Conservation (phyloP, 2,113 vertebrate genomes). For the Perca flavescens region DNA sequence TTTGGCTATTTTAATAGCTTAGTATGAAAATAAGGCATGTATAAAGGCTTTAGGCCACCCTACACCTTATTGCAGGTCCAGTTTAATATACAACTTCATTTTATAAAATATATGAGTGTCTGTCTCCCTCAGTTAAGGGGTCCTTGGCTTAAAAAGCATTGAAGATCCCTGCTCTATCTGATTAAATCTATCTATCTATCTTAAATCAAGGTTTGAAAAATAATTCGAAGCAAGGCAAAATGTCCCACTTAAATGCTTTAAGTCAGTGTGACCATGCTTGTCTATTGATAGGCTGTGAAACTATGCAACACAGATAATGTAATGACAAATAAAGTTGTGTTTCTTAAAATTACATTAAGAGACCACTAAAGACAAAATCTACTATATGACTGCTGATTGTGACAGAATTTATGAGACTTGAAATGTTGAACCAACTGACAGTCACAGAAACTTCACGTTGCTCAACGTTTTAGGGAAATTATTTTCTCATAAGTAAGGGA, state of each 20-base stretch:
- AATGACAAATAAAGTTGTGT: background rate
- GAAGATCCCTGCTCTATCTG: too few species aligned
- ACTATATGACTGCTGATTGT: background rate
- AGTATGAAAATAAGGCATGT: too few species aligned
- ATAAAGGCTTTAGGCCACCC: too few species aligned
- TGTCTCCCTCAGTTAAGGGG: too few species aligned
- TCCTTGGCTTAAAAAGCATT: too few species aligned
- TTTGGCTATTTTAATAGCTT: too few species aligned
- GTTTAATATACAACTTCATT: too few species aligned
- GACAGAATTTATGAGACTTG: background rate
- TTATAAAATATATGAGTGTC: too few species aligned
- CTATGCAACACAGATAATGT: background rate
- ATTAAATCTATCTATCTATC: too few species aligned
- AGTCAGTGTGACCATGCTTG: slow-evolving; percentile 29
- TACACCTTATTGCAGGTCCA: too few species aligned
- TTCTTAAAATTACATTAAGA: background rate
- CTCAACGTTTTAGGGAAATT: background rate
- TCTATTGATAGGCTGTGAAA: slow-evolving; percentile 38
- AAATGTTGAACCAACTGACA: background rate
- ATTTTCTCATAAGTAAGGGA: too few species aligned
- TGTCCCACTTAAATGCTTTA: background rate
- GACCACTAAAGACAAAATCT: background rate
- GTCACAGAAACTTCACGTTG: background rate
- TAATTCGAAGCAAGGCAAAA: background rate
- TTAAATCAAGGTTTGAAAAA: background rate